These are phyloP conservation scores for Daubentonia madagascariensis DNA, from an alignment of 2,113 vertebrate species.

Conservation along the genomic window DNA sequence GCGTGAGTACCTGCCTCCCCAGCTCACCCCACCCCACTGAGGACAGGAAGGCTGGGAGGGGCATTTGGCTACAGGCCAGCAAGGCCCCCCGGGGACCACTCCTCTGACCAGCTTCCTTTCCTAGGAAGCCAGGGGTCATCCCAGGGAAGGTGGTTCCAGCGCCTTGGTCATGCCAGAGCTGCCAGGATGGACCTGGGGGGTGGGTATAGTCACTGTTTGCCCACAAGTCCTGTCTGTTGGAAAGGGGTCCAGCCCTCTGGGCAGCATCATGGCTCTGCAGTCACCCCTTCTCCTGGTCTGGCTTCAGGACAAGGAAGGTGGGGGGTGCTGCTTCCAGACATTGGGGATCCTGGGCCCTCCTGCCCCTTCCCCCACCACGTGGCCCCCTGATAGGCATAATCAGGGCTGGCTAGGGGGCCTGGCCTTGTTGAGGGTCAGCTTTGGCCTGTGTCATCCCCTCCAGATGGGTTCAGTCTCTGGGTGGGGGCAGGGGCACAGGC, in stretches of 20 bases:
- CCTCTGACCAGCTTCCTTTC: background rate
- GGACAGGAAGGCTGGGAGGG: background rate
- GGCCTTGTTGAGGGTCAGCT: background rate
- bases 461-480: background rate
- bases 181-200: background rate
- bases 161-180: background rate
- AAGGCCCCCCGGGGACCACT: background rate
- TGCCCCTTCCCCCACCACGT: background rate
- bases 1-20: conserved; percentile 64
- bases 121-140: background rate
- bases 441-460: background rate
- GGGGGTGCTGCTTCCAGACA: background rate
- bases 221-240: background rate
- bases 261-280: background rate
- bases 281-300: background rate
- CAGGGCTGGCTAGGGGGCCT: background rate
- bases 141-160: background rate
- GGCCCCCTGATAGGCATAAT: too few species aligned
- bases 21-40: background rate
- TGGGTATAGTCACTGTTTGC: too few species aligned
- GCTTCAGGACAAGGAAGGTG: background rate
- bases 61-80: background rate
- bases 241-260: background rate
- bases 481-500: background rate
- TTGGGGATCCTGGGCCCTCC: background rate